These are phyloP conservation scores for Scleropages formosus DNA, from an alignment of 2,797 vertebrate genomes.

Conservation along the genomic window DNA sequence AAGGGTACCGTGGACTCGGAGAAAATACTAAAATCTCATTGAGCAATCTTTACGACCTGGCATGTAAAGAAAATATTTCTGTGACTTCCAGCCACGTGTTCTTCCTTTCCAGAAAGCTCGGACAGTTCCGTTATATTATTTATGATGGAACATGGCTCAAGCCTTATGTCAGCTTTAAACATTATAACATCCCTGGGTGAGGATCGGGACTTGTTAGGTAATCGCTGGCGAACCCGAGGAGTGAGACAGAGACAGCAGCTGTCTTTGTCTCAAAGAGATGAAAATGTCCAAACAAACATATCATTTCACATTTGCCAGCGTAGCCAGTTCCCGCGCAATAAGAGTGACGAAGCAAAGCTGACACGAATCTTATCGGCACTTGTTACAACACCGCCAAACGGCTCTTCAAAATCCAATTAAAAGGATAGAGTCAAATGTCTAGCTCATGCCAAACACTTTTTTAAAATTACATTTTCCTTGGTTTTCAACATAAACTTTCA, in stretches of 20 bases:
- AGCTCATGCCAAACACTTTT: too few relatives aligned
- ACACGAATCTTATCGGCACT: too few relatives aligned
- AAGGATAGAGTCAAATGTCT: too few relatives aligned
- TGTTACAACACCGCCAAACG: too few relatives aligned
- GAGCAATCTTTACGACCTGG: not conserved
- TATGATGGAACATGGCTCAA: not conserved
- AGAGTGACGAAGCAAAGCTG: not conserved
- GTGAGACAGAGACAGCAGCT: not conserved
- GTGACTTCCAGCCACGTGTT: not conserved
- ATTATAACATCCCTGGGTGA: not conserved
- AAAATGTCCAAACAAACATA: not conserved
- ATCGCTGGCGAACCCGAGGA: not conserved
- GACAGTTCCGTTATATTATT: not conserved
- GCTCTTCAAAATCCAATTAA: too few relatives aligned
- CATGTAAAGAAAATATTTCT: constrained; percentile 15
- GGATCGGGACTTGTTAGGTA: not conserved
- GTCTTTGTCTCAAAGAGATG: not conserved
- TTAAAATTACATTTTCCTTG: too few relatives aligned
- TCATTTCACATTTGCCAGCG: not conserved
- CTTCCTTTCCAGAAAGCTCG: not conserved
- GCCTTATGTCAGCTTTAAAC: not conserved
- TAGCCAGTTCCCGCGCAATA: not conserved
- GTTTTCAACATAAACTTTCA: too few relatives aligned
- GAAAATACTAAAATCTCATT: not conserved
- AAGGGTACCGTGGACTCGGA: not conserved